Evolutionary conservation across 2,888 invertebrate genomes (phyloP).

Genomic region (Diaphora mendica): DNA sequence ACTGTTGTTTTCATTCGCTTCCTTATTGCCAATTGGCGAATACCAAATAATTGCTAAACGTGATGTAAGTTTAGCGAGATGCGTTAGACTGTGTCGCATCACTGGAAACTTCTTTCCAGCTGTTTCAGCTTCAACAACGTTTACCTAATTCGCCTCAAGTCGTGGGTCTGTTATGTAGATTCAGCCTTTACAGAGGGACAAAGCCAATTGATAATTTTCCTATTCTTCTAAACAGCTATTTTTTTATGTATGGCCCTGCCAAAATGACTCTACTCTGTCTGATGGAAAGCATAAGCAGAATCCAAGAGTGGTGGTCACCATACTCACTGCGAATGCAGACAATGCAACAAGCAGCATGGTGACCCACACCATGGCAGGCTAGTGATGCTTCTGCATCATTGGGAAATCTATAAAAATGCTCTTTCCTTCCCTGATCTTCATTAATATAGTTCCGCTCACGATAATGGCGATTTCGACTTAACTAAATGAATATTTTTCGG

Average conservation of each 20-base stretch:
- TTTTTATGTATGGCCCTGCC: no score
- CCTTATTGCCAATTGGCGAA: neutral
- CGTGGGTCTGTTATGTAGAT: neutral
- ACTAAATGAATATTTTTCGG: no score
- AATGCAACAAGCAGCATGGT: no score
- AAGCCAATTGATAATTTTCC: neutral
- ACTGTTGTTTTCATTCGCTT: neutral
- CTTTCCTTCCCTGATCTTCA: neutral
- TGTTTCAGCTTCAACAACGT: neutral
- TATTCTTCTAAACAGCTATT: neutral
- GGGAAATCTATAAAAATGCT: neutral
- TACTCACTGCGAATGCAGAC: no score
- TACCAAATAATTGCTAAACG: neutral
- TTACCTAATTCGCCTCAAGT: neutral
- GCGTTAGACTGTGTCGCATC: neutral
- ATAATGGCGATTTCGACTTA: no score
- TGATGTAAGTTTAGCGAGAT: neutral
- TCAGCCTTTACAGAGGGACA: no score
- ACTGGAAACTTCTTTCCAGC: neutral
- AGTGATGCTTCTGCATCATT: no score
- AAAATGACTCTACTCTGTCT: no score
- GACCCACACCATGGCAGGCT: no score
- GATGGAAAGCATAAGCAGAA: no score
- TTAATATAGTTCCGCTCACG: neutral
- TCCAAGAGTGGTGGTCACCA: no score